Base-by-base conservation (phyloP, 2,113 vertebrate genomes). In the Willisornis vidua region DNA sequence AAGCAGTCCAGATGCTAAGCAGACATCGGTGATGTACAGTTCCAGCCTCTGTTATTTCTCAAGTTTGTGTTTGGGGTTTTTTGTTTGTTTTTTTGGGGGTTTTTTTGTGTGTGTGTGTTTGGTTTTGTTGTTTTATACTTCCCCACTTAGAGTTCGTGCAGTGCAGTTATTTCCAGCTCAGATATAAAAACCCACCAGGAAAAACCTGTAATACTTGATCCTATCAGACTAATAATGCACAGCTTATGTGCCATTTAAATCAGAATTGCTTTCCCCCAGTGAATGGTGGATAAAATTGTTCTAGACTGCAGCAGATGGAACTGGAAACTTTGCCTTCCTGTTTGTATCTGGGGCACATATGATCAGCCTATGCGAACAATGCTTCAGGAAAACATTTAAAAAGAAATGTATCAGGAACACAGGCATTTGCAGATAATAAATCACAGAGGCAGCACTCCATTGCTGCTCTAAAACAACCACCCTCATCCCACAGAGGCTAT, bases 301-400 rank as follows among this genome's bases (percentile, higher is more conserved):
- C 75, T 93, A 92, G 91, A 82, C 71, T 85, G 77, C 67, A 94
- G 79, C 92, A 94, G 92, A 94, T 89, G 92, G 87, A 88, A 84
- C 19, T 49, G 52, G 63, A 93, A 91, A 94, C 61, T 82, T 74
- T 63, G 48, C 37, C 79, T 71, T 93, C 72, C 87, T 67, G 48
- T 87, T 83, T 77, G 43, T 84, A 81, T 94, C 83, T 86, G 65
- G 88, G 90, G 43, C 76, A 81, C 79, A 35, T 52, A 90, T 10
- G 55, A 95, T 84, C 59, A 71, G 90, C 55, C 85, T 63, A 24
- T 52, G 41, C 22, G 83, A 87, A 62, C 19, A 58, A 85, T 43
- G 67, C 59, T 77, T 66, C 57, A 81, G 66, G 35, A 90, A 91
- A 91, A 91, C 51, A 66, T 26, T 87, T 75, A 3, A 45, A 93